Evolutionary conservation across 2,113 vertebrate species (phyloP).

Genomic region (Brevimyrus niger): DNA sequence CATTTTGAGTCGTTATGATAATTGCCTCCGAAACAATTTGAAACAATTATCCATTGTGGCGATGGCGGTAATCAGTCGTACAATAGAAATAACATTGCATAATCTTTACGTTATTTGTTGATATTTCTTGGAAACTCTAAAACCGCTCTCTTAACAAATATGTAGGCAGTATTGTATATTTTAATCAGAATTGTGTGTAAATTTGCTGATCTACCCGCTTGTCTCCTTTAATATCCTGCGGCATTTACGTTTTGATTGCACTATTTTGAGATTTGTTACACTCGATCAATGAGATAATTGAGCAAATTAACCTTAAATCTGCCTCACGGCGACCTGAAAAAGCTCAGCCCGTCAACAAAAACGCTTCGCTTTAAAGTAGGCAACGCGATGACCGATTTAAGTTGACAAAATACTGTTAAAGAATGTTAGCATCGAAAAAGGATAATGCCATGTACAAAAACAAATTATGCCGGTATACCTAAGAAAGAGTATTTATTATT

Average conservation of each 20-base stretch:
- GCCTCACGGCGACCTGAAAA: background rate
- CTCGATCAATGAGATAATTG: background rate
- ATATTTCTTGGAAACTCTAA: background rate
- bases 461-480: background rate
- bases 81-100: background rate
- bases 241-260: background rate
- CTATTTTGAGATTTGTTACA: background rate
- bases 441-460: background rate
- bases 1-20: background rate
- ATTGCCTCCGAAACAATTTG: background rate
- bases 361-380: background rate
- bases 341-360: background rate
- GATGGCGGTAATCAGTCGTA: background rate
- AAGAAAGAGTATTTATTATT: background rate
- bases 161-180: background rate
- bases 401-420: background rate
- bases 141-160: background rate
- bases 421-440: background rate
- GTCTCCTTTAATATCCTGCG: background rate
- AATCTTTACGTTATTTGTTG: background rate
- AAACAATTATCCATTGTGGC: background rate
- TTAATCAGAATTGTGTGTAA: background rate
- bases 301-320: background rate
- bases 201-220: background rate
- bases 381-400: background rate